Conservation (phyloP, 2,797 vertebrate species). For the Silurus lanzhouensis region DNA sequence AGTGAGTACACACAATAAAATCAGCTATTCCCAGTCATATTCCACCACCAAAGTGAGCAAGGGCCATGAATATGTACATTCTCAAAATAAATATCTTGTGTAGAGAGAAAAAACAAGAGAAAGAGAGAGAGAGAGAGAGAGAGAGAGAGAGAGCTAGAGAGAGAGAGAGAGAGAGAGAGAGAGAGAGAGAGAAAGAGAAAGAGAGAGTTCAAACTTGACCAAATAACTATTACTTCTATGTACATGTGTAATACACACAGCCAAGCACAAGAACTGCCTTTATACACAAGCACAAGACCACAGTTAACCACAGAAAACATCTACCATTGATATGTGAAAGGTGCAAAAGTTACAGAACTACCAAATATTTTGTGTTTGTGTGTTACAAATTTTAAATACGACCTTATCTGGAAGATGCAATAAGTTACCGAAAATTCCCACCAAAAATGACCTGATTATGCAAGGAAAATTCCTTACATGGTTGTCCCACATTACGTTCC, state of each 20-base stretch:
- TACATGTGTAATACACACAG: conserved; percentile 50
- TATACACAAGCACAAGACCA: conserved; percentile 52
- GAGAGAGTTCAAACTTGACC: conserved; percentile 35
- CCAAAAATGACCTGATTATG: conserved; percentile 6
- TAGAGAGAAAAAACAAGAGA: not conserved
- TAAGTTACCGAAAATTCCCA: not conserved
- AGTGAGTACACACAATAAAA: conserved; percentile 48
- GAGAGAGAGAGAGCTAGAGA: not conserved
- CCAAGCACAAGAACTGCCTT: conserved; percentile 48
- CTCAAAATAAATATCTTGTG: conserved; percentile 62
- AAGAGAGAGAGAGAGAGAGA: conserved; percentile 20
- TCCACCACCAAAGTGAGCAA: conserved; percentile 54
- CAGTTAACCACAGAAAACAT: conserved; percentile 48
- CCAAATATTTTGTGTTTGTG: conserved; percentile 16
- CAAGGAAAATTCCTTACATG: not conserved
- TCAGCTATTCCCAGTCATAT: conserved; percentile 36
- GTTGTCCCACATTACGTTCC: conserved; percentile 17
- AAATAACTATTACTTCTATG: conserved; percentile 47
- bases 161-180: not conserved
- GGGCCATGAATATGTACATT: conserved; percentile 62
- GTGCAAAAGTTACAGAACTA: conserved; percentile 10
- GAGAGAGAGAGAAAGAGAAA: not conserved
- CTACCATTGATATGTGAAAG: conserved; percentile 43
- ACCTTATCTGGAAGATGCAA: conserved; percentile 30
- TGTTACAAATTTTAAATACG: conserved; percentile 24